Evolutionary conservation across 2,797 vertebrate genomes (phyloP).

Genomic region (Hippopotamyrus pictus): DNA sequence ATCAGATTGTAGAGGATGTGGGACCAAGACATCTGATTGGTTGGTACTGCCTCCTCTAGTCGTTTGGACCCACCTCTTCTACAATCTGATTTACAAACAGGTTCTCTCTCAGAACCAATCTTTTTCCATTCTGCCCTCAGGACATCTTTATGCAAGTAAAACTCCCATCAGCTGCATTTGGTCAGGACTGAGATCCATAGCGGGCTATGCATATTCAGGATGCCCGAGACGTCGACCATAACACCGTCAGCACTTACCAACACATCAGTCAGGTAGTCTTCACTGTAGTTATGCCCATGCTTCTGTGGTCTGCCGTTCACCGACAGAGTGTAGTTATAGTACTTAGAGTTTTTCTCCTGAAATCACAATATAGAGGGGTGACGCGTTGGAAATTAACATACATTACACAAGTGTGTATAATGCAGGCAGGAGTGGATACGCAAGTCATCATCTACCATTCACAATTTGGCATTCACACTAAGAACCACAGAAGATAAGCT

Average conservation of each 20-base stretch:
- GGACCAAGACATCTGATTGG: background rate
- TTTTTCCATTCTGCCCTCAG: background rate
- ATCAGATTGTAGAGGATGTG: background rate
- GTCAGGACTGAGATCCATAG: background rate
- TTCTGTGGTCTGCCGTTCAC: constrained; percentile 79
- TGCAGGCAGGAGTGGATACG: background rate
- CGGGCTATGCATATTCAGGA: background rate
- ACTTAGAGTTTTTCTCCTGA: constrained; percentile 94
- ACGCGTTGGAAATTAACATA: background rate
- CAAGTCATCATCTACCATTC: background rate
- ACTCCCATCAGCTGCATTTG: background rate
- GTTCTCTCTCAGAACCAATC: background rate
- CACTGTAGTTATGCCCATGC: constrained; percentile 83
- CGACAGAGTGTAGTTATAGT: constrained; percentile 96
- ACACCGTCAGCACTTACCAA: constrained; percentile 66
- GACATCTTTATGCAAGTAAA: background rate
- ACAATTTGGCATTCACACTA: background rate
- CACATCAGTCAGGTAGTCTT: constrained; percentile 91
- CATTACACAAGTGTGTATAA: background rate
- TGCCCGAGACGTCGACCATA: background rate
- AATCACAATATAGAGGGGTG: constrained; percentile 21
- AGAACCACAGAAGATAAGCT: background rate
- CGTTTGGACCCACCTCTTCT: background rate
- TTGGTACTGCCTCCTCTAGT: background rate
- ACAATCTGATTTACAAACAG: background rate